These are phyloP conservation scores for Platycheirus albimanus DNA, from an alignment of 2,888 invertebrate genomes.

Conservation along the genomic window DNA sequence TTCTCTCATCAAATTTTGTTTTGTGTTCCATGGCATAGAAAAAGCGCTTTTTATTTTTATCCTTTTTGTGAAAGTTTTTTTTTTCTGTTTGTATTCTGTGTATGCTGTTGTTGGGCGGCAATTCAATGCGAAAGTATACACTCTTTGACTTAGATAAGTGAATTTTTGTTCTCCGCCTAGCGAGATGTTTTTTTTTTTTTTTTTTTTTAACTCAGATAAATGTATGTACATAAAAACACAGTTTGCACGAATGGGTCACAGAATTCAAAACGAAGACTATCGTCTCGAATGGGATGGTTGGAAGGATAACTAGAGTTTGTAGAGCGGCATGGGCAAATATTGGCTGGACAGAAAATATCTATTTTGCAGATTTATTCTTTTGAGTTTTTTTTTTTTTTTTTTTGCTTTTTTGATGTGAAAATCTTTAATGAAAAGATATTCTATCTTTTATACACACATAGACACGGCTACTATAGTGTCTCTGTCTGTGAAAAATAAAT, in stretches of 20 bases:
- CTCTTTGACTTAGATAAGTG: conserved; percentile 70
- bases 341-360: conserved; percentile 45
- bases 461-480: too few relatives aligned
- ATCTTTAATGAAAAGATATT: conserved; percentile 6
- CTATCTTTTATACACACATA: conserved; percentile 12
- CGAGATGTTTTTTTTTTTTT: background rate
- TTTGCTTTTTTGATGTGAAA: too few relatives aligned
- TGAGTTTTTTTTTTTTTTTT: background rate
- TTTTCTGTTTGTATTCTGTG: conserved; percentile 20
- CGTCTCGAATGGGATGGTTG: background rate
- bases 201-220: too few relatives aligned
- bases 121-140: conserved; percentile 64
- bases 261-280: conserved; percentile 11
- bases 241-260: conserved; percentile 20
- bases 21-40: background rate
- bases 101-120: conserved; percentile 40
- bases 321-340: conserved; percentile 49
- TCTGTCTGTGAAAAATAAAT: conserved; percentile 45
- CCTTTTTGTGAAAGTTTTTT: conserved; percentile 5
- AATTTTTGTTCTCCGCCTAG: conserved; percentile 64
- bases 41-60: conserved; percentile 23
- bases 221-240: conserved; percentile 44
- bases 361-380: conserved; percentile 16
- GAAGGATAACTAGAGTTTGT: background rate
- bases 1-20: conserved; percentile 25